These are phyloP conservation scores for Hemibates koningsi DNA, from an alignment of 2,113 vertebrate genomes.

Conservation along the genomic window DNA sequence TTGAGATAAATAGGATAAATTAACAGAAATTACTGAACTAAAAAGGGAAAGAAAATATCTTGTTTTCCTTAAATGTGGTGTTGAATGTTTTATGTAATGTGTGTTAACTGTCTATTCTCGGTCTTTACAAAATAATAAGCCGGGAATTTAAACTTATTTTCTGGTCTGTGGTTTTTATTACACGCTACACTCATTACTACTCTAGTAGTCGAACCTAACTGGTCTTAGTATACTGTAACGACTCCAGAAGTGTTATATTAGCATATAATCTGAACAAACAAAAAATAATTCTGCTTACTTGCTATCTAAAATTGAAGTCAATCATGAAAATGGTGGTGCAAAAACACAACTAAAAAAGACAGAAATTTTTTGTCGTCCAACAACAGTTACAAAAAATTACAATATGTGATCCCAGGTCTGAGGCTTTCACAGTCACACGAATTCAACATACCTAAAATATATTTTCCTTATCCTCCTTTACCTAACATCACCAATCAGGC, in stretches of 20 bases:
- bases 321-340: not conserved
- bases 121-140: no score
- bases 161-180: no score
- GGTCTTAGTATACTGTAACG: no score
- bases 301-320: not conserved
- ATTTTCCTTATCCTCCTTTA: not conserved
- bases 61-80: no score
- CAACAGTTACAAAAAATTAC: not conserved
- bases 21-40: no score
- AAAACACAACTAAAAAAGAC: not conserved
- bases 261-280: not conserved
- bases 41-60: no score
- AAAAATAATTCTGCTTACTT: not conserved
- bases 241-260: not conserved
- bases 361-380: not conserved
- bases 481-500: not conserved
- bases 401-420: not conserved
- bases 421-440: not conserved
- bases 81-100: no score
- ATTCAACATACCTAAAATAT: not conserved
- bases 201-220: no score
- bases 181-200: no score
- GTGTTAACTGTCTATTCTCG: no score
- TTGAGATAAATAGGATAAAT: no score
- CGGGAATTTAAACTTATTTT: no score